These are phyloP conservation scores for Artibeus jamaicensis DNA, from an alignment of 2,797 vertebrate genomes.

Conservation along the genomic window DNA sequence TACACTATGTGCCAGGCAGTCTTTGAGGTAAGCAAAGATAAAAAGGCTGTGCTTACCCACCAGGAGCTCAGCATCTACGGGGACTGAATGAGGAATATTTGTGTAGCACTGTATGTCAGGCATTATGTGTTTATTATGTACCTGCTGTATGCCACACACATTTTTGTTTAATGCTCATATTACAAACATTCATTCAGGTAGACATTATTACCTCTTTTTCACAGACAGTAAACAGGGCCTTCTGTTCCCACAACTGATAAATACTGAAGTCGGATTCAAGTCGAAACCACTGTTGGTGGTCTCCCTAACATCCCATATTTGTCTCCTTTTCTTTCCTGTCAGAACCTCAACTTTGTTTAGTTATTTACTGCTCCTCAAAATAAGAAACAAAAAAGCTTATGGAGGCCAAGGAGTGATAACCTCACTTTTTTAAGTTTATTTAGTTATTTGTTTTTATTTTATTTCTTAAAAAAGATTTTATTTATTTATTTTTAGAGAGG, in stretches of 20 bases:
- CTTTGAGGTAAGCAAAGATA: background rate
- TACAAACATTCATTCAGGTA: background rate
- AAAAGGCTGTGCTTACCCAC: background rate
- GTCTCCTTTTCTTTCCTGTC: background rate
- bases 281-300: background rate
- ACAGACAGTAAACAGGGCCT: background rate
- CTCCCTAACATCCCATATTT: background rate
- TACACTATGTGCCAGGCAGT: background rate
- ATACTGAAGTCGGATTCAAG: background rate
- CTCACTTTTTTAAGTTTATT: background rate
- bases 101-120: background rate
- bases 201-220: background rate
- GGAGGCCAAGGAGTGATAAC: background rate
- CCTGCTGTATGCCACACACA: background rate
- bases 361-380: background rate
- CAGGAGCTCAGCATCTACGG: background rate
- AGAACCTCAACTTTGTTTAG: background rate
- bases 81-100: background rate
- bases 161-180: background rate
- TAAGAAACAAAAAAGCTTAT: background rate
- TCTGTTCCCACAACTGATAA: background rate
- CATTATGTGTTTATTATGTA: background rate
- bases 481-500: background rate
- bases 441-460: background rate
- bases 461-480: background rate